Base-by-base conservation (phyloP, 2,888 invertebrate species). In the Tiphia femorata region DNA sequence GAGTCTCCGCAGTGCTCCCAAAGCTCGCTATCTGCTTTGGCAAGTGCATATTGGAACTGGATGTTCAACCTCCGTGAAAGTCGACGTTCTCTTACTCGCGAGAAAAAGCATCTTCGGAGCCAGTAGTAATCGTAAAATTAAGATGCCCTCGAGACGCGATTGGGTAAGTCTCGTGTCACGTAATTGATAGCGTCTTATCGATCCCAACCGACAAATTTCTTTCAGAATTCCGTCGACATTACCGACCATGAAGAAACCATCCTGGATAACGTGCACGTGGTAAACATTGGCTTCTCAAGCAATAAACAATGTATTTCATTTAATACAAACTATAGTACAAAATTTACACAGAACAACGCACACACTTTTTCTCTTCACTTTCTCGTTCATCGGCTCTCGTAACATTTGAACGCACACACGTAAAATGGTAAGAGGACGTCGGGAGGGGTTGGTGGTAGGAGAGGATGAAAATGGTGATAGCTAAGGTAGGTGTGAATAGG, bases 261-360 rank as follows among this genome's bases (percentile, higher is more conserved):
- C 8, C 12, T 7, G 33, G n/a, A 7, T 30, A 2, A 33, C 5
- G 33, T 33, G 14, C 12, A 33, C 7, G n/a, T 33, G 14, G 12
- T 25, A 5, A n/a, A n/a, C n/a, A n/a, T n/a, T n/a, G n/a, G n/a
- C 85, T 87, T 64, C 86, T 86, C 81, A 84, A 83, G 85, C 85
- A 84, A 85, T 86, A 86, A 83, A 82, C 85, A 86, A 82, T 79
- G 76, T 78, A 75, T 80, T 81, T 84, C 82, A 84, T 85, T 86
- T 84, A 84, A 86, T 87, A 87, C 86, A 87, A 84, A 84, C 86
- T 87, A 87, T 87, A 84, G 86, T 87, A 88, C 87, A 87, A 88
- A 87, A 87, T 86, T 86, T 85, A 79, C 81, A 82, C 79, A 79
- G 78, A 81, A 81, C 77, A 82, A 82, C 77, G 79, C 75, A 79